Evolutionary conservation across 2,797 vertebrate species (phyloP), one percentile per base, ranked within the genome.

Genomic region (Microctenopoma stevenorrisi): DNA sequence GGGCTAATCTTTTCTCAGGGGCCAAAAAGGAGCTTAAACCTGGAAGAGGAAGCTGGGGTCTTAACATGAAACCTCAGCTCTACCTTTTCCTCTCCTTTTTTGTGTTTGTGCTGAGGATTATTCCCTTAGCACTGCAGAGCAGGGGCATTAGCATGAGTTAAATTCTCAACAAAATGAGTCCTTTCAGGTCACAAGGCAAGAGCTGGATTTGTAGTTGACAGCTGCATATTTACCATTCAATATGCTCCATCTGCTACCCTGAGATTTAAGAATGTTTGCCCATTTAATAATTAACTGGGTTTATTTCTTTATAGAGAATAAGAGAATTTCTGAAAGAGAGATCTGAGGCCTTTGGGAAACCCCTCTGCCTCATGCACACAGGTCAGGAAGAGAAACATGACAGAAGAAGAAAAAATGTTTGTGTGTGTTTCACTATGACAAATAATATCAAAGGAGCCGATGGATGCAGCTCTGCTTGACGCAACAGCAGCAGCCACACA

Each of bases 1-100:
- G 82, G 82, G 79, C 81, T 86, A 83, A 91, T 86, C 87, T 86
- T 83, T 82, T 85, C 81, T 86, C 82, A 75, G 80, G 81, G 85
- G 84, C 86, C 79, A 85, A 83, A 80, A 88, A 88, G 63, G 60
- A 86, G 83, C 87, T 91, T 91, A 91, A 80, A 89, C 79, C 86
- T 88, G 79, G 76, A 89, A 88, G 81, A 87, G 81, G 90, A 88
- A 91, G 85, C 77, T 42, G 78, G 70, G 76, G 83, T 77, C 81
- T 88, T 82, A 84, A 83, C 82, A 61, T 84, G 73, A 88, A 88
- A 84, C 79, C 76, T 76, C 44, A n/a, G 65, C 76, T 82, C 65
- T 69, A 84, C 68, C 74, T 82, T 72, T 83, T 86, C 78, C 84
- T 87, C 70, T 76, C 51, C 49, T 76, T 68, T 66, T 70, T 57